A percentile compares a stretch with the other conserved stretches of the same genome.
Evolutionary conservation across 2,113 vertebrate species (phyloP).

Genomic region (Phalacrocorax brasilianus): DNA sequence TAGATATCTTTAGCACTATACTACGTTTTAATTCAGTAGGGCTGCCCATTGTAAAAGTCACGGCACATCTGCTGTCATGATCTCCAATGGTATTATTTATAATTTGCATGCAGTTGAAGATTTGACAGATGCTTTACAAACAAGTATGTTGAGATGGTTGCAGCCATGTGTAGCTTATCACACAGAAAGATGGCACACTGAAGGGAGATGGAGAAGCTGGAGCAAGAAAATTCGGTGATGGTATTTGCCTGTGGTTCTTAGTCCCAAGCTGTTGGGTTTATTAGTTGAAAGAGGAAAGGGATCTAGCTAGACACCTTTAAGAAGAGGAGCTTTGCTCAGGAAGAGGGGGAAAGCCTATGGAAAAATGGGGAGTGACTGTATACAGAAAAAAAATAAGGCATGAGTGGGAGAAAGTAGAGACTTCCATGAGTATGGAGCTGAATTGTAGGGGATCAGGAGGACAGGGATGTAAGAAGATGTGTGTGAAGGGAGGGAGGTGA

Average conservation of each 20-base stretch:
- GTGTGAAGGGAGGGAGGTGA: background rate
- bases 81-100: background rate
- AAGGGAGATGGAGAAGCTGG: background rate
- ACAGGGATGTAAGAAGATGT: background rate
- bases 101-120: background rate
- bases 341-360: background rate
- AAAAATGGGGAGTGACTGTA: background rate
- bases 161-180: background rate
- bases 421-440: background rate
- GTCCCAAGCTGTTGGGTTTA: background rate
- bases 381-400: background rate
- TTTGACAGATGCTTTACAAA: background rate
- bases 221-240: background rate
- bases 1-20: background rate
- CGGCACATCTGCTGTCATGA: background rate
- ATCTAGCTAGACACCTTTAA: background rate
- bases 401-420: background rate
- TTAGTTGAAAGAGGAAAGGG: background rate
- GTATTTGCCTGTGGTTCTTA: background rate
- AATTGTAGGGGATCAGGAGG: background rate
- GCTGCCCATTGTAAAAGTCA: background rate
- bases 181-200: background rate
- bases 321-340: background rate
- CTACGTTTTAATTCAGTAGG: background rate
- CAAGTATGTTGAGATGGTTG: background rate